A percentile compares a stretch with the other conserved stretches of the same genome.
Evolutionary conservation across 2,113 vertebrate genomes (phyloP).

Genomic region (Paralichthys olivaceus): DNA sequence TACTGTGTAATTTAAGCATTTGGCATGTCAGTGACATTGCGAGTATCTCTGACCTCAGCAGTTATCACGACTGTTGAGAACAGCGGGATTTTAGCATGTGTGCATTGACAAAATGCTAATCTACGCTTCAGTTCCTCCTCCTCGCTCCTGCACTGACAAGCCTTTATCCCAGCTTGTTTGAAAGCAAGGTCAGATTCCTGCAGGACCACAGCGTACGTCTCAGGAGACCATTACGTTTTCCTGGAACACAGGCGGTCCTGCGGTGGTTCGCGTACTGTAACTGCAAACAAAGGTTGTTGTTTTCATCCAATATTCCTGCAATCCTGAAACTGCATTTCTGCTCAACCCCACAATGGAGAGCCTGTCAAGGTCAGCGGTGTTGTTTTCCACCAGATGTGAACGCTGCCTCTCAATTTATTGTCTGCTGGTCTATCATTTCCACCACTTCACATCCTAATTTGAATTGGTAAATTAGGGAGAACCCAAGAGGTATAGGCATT

Average conservation of each 20-base stretch:
- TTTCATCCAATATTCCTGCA: slow-evolving; percentile 19
- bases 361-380: slow-evolving; percentile 45
- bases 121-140: slow-evolving; percentile 17
- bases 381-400: slow-evolving; percentile 34
- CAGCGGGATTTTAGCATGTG: slow-evolving; percentile 51
- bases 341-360: not conserved
- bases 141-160: slow-evolving; percentile 30
- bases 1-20: slow-evolving; percentile 49
- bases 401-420: slow-evolving; percentile 30
- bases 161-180: slow-evolving; percentile 38
- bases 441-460: slow-evolving; percentile 40
- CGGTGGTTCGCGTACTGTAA: not conserved
- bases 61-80: slow-evolving; percentile 43
- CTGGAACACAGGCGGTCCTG: slow-evolving; percentile 26
- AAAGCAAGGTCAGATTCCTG: slow-evolving; percentile 58
- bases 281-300: slow-evolving; percentile 27
- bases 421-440: slow-evolving; percentile 28
- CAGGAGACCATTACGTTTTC: slow-evolving; percentile 31
- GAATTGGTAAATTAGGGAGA: slow-evolving; percentile 46
- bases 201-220: slow-evolving; percentile 4
- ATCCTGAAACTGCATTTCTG: not conserved
- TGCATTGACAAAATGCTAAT: slow-evolving; percentile 51
- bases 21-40: slow-evolving; percentile 35
- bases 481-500: slow-evolving; percentile 25
- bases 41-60: slow-evolving; percentile 53